Evolutionary conservation across 2,113 vertebrate genomes (phyloP), one percentile per base, ranked within the genome.

Genomic region (cat (Felis catus)): DNA sequence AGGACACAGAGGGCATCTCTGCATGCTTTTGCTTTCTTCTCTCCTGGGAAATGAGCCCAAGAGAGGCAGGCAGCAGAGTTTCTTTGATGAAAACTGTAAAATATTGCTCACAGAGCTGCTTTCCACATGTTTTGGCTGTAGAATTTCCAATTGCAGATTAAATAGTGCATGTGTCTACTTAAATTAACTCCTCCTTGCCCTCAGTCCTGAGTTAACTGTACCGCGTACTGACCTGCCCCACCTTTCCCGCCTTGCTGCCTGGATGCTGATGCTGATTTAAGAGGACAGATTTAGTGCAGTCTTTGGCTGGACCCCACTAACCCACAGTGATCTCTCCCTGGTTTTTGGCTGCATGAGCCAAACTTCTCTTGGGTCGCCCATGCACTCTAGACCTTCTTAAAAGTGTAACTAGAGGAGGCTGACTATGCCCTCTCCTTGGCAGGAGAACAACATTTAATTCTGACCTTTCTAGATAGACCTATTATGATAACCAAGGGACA

Each of bases 81-180:
- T 96, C 91, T 98, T 96, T 98, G 95, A 95, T 97, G 94, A 96
- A 96, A 97, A 97, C 71, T 89, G 76, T 96, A 95, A 98, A 97
- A 89, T 94, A 1, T 71, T 45, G 91, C 91, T 74, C 80, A 66
- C 76, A 73, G 92, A 86, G 76, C 89, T 97, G 95, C 94, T 91
- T 97, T 87, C 97, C 92, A 93, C 89, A 97, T 96, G 78, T 91
- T 96, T 97, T 80, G 97, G 74, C 76, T 33, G 29, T 78, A 68
- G 84, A 61, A 93, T 51, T 87, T 96, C 94, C 90, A 84, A 33
- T 36, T 80, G 58, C 41, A 89, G 85, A 97, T 96, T 97, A 95
- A 97, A 80, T 61, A 86, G 91, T 39, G 5, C 29, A 31, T 87
- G 19, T 61, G 53, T 97, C 94, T 95, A 78, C 53, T 97, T 97